Conservation (phyloP, 2,113 vertebrate species). For the Alouatta palliata region DNA sequence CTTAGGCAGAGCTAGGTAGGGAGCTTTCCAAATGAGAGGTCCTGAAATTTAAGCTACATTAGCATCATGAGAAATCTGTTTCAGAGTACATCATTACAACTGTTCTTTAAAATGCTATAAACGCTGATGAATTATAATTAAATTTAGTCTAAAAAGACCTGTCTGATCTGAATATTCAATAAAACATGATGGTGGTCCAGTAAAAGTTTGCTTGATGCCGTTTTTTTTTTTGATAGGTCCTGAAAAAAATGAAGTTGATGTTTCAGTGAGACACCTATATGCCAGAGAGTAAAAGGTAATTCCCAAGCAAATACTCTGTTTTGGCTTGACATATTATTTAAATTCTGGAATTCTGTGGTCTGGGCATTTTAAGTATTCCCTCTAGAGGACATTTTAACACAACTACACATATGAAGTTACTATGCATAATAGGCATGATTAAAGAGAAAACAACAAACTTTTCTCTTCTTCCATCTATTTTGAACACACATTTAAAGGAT, state of each 20-base stretch:
- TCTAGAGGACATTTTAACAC: not conserved
- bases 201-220: not conserved
- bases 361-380: not conserved
- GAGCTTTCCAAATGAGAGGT: not conserved
- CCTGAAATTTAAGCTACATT: not conserved
- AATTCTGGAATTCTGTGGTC: not conserved
- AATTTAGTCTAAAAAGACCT: not conserved
- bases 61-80: not conserved
- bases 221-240: too few species aligned
- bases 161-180: not conserved
- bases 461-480: not conserved
- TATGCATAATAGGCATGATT: not conserved
- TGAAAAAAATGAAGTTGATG: too few species aligned
- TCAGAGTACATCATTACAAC: not conserved
- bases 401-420: not conserved
- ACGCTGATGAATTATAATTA: not conserved
- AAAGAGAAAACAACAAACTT: not conserved
- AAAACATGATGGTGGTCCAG: not conserved
- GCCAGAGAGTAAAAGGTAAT: not conserved
- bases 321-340: not conserved
- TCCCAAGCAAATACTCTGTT: not conserved
- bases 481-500: too few species aligned
- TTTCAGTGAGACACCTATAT: too few species aligned
- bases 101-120: not conserved
- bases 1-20: not conserved